These are phyloP conservation scores for Darevskia mixta DNA, from an alignment of 2,797 vertebrate species.

Conservation along the genomic window DNA sequence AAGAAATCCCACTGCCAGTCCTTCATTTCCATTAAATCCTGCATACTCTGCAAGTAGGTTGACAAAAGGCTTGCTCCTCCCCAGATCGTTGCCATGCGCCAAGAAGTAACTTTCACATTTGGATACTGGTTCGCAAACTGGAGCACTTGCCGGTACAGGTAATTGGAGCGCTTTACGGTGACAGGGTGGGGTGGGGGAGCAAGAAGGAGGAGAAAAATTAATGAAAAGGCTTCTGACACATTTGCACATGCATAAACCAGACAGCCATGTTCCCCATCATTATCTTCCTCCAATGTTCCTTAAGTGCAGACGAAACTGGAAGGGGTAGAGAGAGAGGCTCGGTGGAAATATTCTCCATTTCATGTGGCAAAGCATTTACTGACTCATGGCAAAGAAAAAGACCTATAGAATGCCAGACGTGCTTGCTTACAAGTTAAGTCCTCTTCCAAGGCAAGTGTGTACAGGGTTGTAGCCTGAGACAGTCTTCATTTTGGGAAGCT, in stretches of 20 bases:
- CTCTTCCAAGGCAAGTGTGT: background rate
- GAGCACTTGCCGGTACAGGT: conserved; percentile 92
- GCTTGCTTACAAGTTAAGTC: no score
- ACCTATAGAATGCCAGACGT: no score
- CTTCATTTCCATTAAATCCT: conserved; percentile 92
- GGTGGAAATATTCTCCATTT: background rate
- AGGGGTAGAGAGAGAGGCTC: background rate
- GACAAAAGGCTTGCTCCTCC: conserved; percentile 95
- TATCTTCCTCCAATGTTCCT: background rate
- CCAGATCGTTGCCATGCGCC: conserved; percentile 99
- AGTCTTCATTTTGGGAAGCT: background rate
- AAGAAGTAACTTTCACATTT: conserved; percentile 93
- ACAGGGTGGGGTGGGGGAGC: conserved; percentile 70
- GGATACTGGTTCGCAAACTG: conserved; percentile 86
- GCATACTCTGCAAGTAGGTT: conserved; percentile 97
- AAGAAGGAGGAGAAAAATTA: conserved; percentile 45
- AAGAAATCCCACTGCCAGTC: conserved; percentile 99
- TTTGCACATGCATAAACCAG: background rate
- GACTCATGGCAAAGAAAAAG: background rate
- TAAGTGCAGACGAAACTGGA: background rate
- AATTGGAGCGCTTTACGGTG: conserved; percentile 90
- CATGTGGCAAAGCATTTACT: background rate
- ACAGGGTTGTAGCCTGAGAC: background rate
- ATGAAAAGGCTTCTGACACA: background rate
- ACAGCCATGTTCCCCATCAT: background rate